Percentiles rank a stretch among this genome's conserved stretches.
phyloP scores from a whole-genome alignment of 2,797 vertebrate species.

The Sciurus vulgaris region DNA sequence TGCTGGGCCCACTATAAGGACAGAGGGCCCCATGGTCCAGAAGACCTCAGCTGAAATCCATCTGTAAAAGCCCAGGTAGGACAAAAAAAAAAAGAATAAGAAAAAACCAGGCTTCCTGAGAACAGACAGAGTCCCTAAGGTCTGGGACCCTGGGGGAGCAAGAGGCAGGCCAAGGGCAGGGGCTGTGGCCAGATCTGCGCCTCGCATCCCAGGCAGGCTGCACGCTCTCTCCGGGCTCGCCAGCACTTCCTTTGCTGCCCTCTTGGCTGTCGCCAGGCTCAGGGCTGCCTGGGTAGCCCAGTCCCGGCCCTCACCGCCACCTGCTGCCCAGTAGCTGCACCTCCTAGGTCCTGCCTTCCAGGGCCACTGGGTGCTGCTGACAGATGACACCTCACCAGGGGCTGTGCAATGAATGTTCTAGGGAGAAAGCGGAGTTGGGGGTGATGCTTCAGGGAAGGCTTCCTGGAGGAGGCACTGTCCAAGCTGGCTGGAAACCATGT shows the following conservation, averaged over 20 bases:
- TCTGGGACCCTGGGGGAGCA: background rate
- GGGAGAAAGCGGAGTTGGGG: too few relatives aligned
- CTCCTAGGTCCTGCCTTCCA: background rate
- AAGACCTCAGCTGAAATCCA: background rate
- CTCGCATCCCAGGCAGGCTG: background rate
- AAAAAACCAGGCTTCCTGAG: background rate
- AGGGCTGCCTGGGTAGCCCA: background rate
- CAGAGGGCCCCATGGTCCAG: too few relatives aligned
- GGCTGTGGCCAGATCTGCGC: too few relatives aligned
- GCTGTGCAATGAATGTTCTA: accelerated
- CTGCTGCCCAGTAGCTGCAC: background rate
- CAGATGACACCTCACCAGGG: background rate
- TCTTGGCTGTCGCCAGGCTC: background rate
- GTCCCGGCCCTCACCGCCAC: background rate
- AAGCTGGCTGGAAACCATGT: background rate
- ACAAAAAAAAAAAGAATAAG: background rate
- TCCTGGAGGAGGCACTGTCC: background rate
- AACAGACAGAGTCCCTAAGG: conserved; percentile 3
- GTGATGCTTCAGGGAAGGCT: background rate
- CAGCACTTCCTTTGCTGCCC: background rate
- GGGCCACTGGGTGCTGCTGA: background rate
- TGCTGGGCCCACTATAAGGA: background rate
- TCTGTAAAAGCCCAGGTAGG: background rate
- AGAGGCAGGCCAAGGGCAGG: background rate
- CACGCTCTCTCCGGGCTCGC: background rate